Conservation (phyloP, 2,888 invertebrate genomes). For the Petrolisthes manimaculis region DNA sequence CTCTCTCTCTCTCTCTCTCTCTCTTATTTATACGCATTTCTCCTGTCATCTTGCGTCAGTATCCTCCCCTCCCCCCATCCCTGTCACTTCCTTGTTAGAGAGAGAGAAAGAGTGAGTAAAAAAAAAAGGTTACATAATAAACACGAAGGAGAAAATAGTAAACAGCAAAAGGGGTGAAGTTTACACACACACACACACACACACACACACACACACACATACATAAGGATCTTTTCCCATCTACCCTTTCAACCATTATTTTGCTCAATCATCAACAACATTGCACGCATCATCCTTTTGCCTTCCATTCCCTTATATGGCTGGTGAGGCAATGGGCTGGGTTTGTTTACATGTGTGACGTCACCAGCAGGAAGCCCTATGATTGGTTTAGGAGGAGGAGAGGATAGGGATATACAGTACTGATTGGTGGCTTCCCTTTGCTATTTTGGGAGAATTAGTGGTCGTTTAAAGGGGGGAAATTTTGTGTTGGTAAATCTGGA, state of each 20-base stretch:
- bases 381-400: neutral
- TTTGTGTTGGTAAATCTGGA: too few relatives aligned
- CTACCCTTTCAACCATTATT: too few relatives aligned
- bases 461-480: too few relatives aligned
- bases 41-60: neutral
- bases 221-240: too few relatives aligned
- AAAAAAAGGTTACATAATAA: too few relatives aligned
- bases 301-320: neutral
- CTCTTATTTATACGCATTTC: neutral
- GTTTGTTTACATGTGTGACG: neutral
- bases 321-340: neutral
- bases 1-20: slow-evolving; percentile 8
- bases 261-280: too few relatives aligned
- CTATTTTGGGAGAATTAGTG: neutral
- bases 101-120: neutral
- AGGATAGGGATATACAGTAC: neutral
- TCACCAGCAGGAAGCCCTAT: neutral
- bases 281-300: too few relatives aligned
- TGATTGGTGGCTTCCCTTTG: neutral
- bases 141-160: too few relatives aligned
- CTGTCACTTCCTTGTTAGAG: neutral
- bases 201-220: too few relatives aligned
- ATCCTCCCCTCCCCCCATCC: neutral
- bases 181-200: too few relatives aligned
- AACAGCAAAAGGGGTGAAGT: too few relatives aligned